A percentile compares a stretch with the other conserved stretches of the same genome.
Conservation (phyloP, 2,797 vertebrate genomes). For the Scleropages formosus region DNA sequence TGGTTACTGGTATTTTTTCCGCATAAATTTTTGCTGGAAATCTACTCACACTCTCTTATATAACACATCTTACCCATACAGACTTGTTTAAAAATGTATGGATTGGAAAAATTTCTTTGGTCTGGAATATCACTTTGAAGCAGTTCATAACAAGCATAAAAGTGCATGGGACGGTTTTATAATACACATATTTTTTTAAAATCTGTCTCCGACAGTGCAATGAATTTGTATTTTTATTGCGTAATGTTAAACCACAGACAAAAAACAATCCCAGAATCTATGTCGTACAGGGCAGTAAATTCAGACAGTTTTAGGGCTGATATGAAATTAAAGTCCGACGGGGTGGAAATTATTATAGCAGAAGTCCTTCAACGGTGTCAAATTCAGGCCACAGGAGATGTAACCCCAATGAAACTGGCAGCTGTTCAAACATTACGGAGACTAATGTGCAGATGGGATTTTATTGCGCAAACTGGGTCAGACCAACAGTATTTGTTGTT, state of each 20-base stretch:
- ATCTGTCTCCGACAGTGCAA: too few relatives aligned
- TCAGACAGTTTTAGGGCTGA: conserved; percentile 2
- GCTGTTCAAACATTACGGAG: conserved; percentile 13
- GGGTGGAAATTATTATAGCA: background rate
- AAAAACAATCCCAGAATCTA: conserved; percentile 15
- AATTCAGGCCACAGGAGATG: conserved; percentile 19
- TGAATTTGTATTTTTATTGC: background rate
- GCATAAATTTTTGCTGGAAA: too few relatives aligned
- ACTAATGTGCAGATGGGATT: conserved; percentile 14
- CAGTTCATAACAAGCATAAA: too few relatives aligned
- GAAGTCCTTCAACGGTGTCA: conserved; percentile 18
- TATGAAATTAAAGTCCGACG: conserved; percentile 7
- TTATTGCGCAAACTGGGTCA: conserved; percentile 20
- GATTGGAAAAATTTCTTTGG: too few relatives aligned
- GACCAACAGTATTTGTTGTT: background rate
- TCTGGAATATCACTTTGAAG: too few relatives aligned
- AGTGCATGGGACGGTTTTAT: too few relatives aligned
- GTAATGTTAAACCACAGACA: background rate
- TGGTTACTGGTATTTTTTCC: too few relatives aligned
- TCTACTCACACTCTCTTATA: too few relatives aligned
- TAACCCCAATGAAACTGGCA: conserved; percentile 8
- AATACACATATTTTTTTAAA: too few relatives aligned
- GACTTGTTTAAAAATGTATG: too few relatives aligned
- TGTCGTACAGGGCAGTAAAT: background rate
- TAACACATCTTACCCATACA: too few relatives aligned